Evolutionary conservation across 2,888 invertebrate genomes (phyloP).

Genomic region (Chymomyza amoena): DNA sequence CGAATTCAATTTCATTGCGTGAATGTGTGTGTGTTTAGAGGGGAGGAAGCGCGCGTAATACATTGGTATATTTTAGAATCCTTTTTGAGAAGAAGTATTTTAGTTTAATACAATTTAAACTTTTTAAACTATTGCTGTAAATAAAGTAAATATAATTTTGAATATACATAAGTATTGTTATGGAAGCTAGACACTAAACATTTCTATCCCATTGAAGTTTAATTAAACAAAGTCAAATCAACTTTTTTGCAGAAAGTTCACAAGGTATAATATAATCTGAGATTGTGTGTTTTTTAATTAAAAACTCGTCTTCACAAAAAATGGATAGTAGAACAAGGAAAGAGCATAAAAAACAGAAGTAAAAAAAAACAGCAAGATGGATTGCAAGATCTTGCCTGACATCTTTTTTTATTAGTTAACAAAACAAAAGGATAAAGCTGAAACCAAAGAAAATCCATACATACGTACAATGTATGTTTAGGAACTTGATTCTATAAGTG

Average conservation of each 20-base stretch:
- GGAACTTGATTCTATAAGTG: constrained; percentile 3
- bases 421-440: too few species aligned
- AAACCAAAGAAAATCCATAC: too few species aligned
- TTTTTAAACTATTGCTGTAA: neutral
- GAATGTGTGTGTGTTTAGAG: neutral
- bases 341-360: constrained; percentile 3
- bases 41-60: neutral
- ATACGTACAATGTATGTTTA: constrained; percentile 23
- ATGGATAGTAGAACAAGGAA: constrained; percentile 17
- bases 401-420: too few species aligned
- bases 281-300: constrained; percentile 56
- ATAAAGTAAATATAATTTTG: too few species aligned
- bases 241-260: too few species aligned
- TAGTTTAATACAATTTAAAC: neutral
- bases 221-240: too few species aligned
- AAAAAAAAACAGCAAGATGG: constrained; percentile 27
- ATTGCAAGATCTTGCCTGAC: neutral
- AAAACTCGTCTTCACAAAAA: constrained; percentile 52
- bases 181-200: too few species aligned
- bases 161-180: too few species aligned
- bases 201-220: too few species aligned
- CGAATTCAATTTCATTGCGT: constrained; percentile 28
- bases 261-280: too few species aligned
- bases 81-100: neutral
- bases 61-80: neutral